phyloP scores from a whole-genome alignment of 2,888 invertebrate genomes.

The Scaptomyza tumidula region DNA sequence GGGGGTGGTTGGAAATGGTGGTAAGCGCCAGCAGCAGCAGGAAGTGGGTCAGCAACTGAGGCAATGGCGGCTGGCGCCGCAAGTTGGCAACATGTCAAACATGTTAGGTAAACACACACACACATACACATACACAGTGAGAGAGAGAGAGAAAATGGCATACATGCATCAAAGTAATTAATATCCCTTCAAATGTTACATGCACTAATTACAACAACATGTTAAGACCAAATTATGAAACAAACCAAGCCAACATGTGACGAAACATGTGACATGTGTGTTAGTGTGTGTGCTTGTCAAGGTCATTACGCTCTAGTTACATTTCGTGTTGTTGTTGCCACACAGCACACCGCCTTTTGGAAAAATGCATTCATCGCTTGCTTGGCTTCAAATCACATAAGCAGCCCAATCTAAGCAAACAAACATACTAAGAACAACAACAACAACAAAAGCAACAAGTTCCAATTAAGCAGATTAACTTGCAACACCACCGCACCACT shows the following conservation, averaged over 20 bases:
- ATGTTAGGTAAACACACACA: constrained; percentile 45
- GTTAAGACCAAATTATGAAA: constrained; percentile 34
- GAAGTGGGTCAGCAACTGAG: constrained; percentile 67
- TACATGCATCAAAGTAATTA: constrained; percentile 74
- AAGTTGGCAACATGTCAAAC: constrained; percentile 60
- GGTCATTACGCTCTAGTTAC: constrained; percentile 49
- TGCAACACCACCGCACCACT: not conserved
- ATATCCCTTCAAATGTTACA: constrained; percentile 78
- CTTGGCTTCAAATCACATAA: constrained; percentile 54
- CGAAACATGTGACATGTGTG: constrained; percentile 10
- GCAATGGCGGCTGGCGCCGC: constrained; percentile 44
- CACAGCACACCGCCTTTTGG: not conserved
- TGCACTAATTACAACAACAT: constrained; percentile 73
- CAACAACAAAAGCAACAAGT: constrained; percentile 26
- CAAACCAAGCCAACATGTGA: constrained; percentile 23
- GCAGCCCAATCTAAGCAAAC: constrained; percentile 31
- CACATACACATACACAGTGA: constrained; percentile 17
- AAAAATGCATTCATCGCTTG: constrained; percentile 14
- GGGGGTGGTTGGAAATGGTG: too few species aligned
- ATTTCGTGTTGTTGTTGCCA: constrained; percentile 20
- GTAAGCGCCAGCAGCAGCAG: constrained; percentile 18
- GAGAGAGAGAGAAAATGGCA: constrained; percentile 7
- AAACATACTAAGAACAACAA: constrained; percentile 23
- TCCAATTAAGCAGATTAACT: constrained; percentile 49
- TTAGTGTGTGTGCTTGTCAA: constrained; percentile 41